These are phyloP conservation scores for Mythimna pallens DNA, from an alignment of 2,888 invertebrate species.

Conservation along the genomic window DNA sequence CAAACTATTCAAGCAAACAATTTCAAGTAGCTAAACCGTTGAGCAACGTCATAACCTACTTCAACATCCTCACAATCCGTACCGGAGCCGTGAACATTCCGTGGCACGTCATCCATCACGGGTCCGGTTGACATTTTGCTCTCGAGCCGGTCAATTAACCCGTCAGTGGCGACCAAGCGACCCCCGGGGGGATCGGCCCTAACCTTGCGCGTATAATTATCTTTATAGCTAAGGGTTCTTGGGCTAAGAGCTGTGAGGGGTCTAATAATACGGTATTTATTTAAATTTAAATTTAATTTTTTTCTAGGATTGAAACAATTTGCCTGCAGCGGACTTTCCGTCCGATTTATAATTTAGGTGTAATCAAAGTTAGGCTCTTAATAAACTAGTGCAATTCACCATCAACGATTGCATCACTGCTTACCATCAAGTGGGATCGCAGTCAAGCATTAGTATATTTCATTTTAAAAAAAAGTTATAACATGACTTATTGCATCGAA, in stretches of 20 bases:
- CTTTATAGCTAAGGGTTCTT: conserved; percentile 47
- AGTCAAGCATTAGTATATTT: too few relatives aligned
- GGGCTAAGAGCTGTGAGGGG: conserved; percentile 27
- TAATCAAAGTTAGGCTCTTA: too few relatives aligned
- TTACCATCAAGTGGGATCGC: too few relatives aligned
- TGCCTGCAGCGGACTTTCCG: too few relatives aligned
- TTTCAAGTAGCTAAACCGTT: conserved; percentile 1
- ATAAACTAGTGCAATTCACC: too few relatives aligned
- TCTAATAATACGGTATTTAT: conserved; percentile 28
- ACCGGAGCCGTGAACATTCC: conserved; percentile 26
- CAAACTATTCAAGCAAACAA: conserved; percentile 5
- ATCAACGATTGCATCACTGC: too few relatives aligned
- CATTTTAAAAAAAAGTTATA: background rate
- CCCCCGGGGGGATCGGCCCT: conserved; percentile 44
- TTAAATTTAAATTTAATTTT: conserved; percentile 8
- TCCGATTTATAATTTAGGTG: too few relatives aligned
- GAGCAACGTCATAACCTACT: conserved; percentile 16
- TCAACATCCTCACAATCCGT: conserved; percentile 11
- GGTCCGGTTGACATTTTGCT: conserved; percentile 66
- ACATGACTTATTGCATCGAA: background rate
- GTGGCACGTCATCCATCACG: conserved; percentile 62
- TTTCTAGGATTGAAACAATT: too few relatives aligned
- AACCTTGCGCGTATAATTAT: conserved; percentile 61
- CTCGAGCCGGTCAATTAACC: conserved; percentile 70
- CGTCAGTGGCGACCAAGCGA: conserved; percentile 57